A percentile compares a stretch with the other conserved stretches of the same genome.
Conservation (phyloP, 92 coral and sea anemone genomes). For the Phenganax stokvisi region DNA sequence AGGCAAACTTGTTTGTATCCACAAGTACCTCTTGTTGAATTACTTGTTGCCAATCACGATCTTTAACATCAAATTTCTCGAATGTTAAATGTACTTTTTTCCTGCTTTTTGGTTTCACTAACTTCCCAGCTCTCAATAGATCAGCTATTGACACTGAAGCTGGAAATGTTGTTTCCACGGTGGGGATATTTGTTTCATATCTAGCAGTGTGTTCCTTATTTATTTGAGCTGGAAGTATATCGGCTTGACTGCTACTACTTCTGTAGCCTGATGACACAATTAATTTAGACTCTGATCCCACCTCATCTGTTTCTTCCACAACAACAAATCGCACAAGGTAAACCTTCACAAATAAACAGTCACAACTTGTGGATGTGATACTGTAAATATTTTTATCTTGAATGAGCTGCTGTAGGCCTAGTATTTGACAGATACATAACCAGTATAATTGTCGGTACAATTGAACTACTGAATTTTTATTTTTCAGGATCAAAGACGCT, state of each 20-base stretch:
- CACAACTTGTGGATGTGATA: too few relatives aligned
- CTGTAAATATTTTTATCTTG: too few relatives aligned
- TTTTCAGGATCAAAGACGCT: too few relatives aligned
- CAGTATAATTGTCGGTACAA: too few relatives aligned
- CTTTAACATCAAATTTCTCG: slow-evolving; percentile 32
- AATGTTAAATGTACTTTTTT: slow-evolving; percentile 15
- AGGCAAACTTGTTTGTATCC: slow-evolving; percentile 20
- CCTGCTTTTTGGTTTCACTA: slow-evolving; percentile 49
- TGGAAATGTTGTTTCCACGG: slow-evolving; percentile 41
- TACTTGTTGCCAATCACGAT: slow-evolving; percentile 30
- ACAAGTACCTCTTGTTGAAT: slow-evolving; percentile 31
- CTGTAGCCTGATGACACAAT: slow-evolving; percentile 17
- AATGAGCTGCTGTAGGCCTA: too few relatives aligned
- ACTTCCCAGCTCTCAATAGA: slow-evolving; percentile 58
- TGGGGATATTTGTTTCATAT: not conserved
- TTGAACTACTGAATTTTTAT: too few relatives aligned
- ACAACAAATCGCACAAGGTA: too few relatives aligned
- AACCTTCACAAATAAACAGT: too few relatives aligned
- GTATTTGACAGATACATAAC: too few relatives aligned
- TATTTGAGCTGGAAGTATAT: not conserved
- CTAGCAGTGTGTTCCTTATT: not conserved
- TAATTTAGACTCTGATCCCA: not conserved
- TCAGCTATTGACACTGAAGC: slow-evolving; percentile 57
- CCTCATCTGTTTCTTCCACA: too few relatives aligned
- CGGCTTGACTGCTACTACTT: not conserved